Base-by-base conservation (phyloP, 2,113 vertebrate genomes). In the Agelaius tricolor region DNA sequence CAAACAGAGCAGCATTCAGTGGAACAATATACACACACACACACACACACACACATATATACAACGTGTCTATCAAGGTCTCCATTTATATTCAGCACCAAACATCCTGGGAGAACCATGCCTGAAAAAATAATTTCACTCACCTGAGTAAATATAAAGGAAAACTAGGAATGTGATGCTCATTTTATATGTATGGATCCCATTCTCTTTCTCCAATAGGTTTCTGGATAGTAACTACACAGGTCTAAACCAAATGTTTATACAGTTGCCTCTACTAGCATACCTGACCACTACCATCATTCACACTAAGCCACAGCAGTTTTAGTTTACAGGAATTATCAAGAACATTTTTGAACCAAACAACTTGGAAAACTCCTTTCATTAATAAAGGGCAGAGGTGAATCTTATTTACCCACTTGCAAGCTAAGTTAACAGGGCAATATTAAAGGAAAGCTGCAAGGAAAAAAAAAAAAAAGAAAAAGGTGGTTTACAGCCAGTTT, bases 1-100 rank as follows among this genome's bases (percentile, higher is more conserved):
- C 62, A 97, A 55, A 97, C 0, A 96, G 85, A 97, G 67, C 10
- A 84, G 59, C 79, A 92, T 88, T 91, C 94, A 96, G 84, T 94
- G 73, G 95, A 86, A 87, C 13, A 43, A 51, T 8, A n/a, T 1
- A 33, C 39, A 67, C 31, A 71, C 35, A 35, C 7, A 35, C 35
- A 35, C 7, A 35, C 35, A 35, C 35, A 35, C 21, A 62, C 15
- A 41, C 20, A 46, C 16, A 58, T 31, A 55, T 1, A 59, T 7
- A 58, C 57, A 23, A 10, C 10, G 3, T 0, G 1, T n/a, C 76
- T 46, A 23, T 59, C 67, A 63, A 28, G 21, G 37, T 31, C 49
- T 49, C 47, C 37, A 35, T 51, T 76, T 63, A 43, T 31, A 83
- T 43, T 62, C 21, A 69, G 52, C 16, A 69, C 37, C 65, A 37